Base-by-base conservation (phyloP, 2,113 vertebrate species). In the Amia ocellicauda region DNA sequence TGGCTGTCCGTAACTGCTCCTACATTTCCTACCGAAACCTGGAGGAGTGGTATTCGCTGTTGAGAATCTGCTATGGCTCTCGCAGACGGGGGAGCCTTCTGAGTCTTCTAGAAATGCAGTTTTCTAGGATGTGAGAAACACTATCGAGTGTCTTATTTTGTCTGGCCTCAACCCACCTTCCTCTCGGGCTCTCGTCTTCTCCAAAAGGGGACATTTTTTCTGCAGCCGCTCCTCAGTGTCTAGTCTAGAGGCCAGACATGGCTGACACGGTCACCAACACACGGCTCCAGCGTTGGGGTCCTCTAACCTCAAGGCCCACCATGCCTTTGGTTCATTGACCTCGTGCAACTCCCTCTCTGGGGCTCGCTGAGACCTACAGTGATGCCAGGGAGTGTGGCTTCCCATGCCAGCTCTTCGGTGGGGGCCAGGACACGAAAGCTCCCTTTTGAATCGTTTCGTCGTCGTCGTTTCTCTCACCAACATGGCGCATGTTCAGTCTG, bases 331-430 rank as follows among this genome's bases (percentile, higher is more conserved):
- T 26, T 26, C 3, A 53, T 53, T 36, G 23, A 58, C 63, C 45
- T 66, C 50, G 54, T 66, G 63, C 55, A 66, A 66, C 55, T 58
- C 58, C 28, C 19, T 28, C 52, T 23, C 13, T 4, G 51, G 31
- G 19, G 24, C 28, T 27, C 17, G 26, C 2, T 1, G 17, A 27
- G 53, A 26, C 51, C 17, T 14, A 19, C 50, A 19, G 4, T 41
- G 22, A 22, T 23, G 9, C 11, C 3, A 7, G 26, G 63, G 10
- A 36, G 31, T 36, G 11, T 36, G 5, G 5, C 31, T 36, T 5
- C 11, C 31, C 31, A 36, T 36, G n/a, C 31, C 31, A 36, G 31
- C 31, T 36, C 31, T 36, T 36, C 31, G 11, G 31, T n/a, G n/a
- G n/a, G 11, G 31, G 31, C 31, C 11, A 5, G 11, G 11, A 36